Evolutionary conservation across 2,797 vertebrate species (phyloP).

Genomic region (Danio kyathit): DNA sequence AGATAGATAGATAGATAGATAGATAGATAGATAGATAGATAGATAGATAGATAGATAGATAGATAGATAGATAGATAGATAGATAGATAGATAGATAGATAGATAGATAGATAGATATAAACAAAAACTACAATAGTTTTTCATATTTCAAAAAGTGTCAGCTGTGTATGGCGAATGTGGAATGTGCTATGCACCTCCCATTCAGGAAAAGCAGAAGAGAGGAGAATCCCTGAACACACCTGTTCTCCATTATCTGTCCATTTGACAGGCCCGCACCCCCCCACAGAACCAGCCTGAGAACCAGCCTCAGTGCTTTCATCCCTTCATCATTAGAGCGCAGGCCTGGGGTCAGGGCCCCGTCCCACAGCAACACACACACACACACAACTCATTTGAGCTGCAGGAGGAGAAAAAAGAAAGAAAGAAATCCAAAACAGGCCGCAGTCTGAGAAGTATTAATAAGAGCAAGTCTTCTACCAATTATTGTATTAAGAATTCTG

Average conservation of each 20-base stretch:
- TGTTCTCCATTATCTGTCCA: conserved; percentile 89
- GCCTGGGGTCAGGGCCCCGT: conserved; percentile 84
- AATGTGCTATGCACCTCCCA: background rate
- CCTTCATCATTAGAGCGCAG: conserved; percentile 84
- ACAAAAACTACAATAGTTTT: background rate
- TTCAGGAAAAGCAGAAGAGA: conserved; percentile 45
- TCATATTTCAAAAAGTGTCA: background rate
- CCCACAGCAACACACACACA: conserved; percentile 78
- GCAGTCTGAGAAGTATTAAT: conserved; percentile 77
- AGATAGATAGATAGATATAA: too few relatives aligned
- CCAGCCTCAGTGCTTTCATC: conserved; percentile 85
- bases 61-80: too few relatives aligned
- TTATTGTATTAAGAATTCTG: conserved; percentile 81
- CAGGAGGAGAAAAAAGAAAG: conserved; percentile 39
- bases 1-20: too few relatives aligned
- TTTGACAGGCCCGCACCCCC: conserved; percentile 85
- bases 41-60: too few relatives aligned
- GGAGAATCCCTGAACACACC: conserved; percentile 78
- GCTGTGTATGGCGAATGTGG: background rate
- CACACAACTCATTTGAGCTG: conserved; percentile 83
- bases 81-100: too few relatives aligned
- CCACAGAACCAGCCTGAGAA: conserved; percentile 85
- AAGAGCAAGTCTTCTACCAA: conserved; percentile 79
- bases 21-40: too few relatives aligned
- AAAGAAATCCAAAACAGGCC: conserved; percentile 62